Conservation (phyloP, 2,113 vertebrate genomes). For the Tragelaphus strepsiceros region DNA sequence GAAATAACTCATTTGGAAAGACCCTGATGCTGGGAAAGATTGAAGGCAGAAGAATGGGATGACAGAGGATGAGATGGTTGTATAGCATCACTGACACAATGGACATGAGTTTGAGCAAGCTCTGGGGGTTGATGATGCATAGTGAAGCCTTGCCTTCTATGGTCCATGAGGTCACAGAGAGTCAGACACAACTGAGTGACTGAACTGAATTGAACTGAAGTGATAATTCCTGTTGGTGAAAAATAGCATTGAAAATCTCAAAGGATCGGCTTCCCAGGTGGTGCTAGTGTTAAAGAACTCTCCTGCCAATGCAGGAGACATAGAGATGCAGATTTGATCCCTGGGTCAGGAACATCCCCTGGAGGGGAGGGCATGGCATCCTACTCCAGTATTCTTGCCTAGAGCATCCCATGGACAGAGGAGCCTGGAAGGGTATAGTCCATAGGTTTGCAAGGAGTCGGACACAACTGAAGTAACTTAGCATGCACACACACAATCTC, state of each 20-base stretch:
- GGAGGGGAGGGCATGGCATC: neutral
- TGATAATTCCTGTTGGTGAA: neutral
- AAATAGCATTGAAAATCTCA: neutral
- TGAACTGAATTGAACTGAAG: neutral
- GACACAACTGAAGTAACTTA: neutral
- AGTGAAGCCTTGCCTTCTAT: rapidly evolving
- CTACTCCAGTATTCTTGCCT: neutral
- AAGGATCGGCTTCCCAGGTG: neutral
- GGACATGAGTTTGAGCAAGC: neutral
- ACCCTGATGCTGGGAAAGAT: neutral
- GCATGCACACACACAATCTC: neutral
- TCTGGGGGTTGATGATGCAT: neutral
- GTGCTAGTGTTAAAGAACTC: neutral
- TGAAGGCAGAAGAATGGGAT: rapidly evolving
- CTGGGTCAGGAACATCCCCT: neutral
- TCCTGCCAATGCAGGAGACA: neutral
- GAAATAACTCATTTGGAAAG: neutral
- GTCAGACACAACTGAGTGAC: neutral
- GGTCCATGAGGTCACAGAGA: neutral
- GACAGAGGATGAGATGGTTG: neutral
- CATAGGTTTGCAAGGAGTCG: neutral
- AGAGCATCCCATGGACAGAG: neutral
- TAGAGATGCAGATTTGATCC: neutral
- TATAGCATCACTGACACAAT: rapidly evolving
- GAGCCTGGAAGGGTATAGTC: neutral